Evolutionary conservation across 2,113 vertebrate genomes (phyloP), one percentile per base, ranked within the genome.

Genomic region (Mesocricetus auratus): DNA sequence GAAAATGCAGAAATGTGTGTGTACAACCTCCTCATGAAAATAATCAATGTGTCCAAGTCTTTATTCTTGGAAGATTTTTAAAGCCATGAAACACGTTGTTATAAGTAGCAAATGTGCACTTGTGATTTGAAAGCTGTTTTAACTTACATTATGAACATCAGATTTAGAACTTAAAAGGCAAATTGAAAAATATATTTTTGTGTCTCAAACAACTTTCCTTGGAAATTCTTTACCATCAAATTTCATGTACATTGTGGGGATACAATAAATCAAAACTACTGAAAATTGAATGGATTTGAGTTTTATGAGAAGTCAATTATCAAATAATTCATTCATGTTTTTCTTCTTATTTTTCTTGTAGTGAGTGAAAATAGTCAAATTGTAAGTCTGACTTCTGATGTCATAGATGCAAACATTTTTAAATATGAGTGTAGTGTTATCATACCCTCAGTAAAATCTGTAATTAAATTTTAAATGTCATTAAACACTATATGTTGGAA

Each of bases 1-100:
- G 95, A 96, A 98, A 98, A 98, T 96, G 81, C 96, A 97, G 95
- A 98, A 97, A 98, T 97, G 94, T 97, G 96, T 97, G 88, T 81
- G 12, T 6, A 92, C 22, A 53, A 22, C 77, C 4, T 88, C 56
- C 0, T 83, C 29, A 77, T 60, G 64, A 95, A 96, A 96, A 95
- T 94, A 79, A 71, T 42, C 17, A 7, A 68, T 24, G 56, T 95
- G 93, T 91, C 73, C 83, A 94, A 89, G 3, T 90, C 21, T 90
- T 53, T 91, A 69, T 71, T 93, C 95, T 88, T 81, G 7, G 64
- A 90, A 79, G 6, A 86, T 33, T 81, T 86, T 62, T 85, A 92
- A 95, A 92, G 26, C 12, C 33, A 86, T 13, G 93, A 96, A 96
- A 87, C 53, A 13, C 21, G 79, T 85, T 96, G 39, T 83, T 93